A percentile compares a stretch with the other conserved stretches of the same genome.
Evolutionary conservation across 2,113 vertebrate species (phyloP).

Genomic region (Cheirogaleus medius): DNA sequence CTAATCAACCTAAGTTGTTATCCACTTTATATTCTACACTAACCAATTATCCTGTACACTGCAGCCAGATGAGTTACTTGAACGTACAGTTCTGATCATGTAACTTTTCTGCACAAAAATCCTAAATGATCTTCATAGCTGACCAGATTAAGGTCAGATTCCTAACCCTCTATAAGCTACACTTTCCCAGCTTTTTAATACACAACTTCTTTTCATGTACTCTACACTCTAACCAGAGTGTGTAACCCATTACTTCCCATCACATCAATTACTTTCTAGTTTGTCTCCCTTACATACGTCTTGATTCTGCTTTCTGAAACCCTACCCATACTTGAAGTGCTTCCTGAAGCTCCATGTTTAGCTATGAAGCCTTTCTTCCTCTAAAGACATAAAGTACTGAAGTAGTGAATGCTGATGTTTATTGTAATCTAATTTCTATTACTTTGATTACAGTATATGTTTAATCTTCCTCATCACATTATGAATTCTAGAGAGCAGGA

Average conservation of each 20-base stretch:
- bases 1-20: too few relatives aligned
- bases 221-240: not conserved
- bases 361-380: not conserved
- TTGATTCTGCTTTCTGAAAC: not conserved
- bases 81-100: not conserved
- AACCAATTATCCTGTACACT: not conserved
- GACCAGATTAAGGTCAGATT: not conserved
- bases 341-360: not conserved
- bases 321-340: not conserved
- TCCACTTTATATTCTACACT: not conserved
- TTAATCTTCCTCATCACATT: not conserved
- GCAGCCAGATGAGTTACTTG: not conserved
- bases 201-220: not conserved
- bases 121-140: not conserved
- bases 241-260: not conserved
- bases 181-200: not conserved
- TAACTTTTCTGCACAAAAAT: not conserved
- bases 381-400: not conserved
- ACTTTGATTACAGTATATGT: not conserved
- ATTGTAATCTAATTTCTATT: not conserved
- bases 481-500: not conserved
- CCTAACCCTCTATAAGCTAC: not conserved
- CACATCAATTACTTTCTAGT: not conserved
- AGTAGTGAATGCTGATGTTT: not conserved
- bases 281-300: not conserved